Evolutionary conservation across 2,797 vertebrate species (phyloP).

Genomic region (Phoxinus dragarum): DNA sequence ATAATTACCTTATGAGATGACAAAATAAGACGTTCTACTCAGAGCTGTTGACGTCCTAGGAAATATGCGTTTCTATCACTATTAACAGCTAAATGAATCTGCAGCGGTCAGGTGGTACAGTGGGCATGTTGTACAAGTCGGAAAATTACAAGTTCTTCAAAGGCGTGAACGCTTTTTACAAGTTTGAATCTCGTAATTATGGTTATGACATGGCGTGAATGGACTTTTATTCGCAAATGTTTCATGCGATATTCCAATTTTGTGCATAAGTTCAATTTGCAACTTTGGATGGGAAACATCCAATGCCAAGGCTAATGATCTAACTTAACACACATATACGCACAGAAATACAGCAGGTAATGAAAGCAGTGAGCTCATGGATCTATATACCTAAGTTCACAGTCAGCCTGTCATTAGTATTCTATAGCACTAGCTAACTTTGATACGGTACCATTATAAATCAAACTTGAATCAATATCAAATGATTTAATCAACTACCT

Average conservation of each 20-base stretch:
- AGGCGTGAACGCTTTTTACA: not conserved
- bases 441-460: not conserved
- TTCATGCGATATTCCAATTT: not conserved
- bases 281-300: not conserved
- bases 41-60: not conserved
- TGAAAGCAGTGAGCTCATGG: not conserved
- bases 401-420: not conserved
- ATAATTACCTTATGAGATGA: not conserved
- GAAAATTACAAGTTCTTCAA: not conserved
- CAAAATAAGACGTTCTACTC: not conserved
- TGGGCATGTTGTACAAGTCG: not conserved
- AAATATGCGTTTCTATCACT: not conserved
- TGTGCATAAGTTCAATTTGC: not conserved
- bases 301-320: not conserved
- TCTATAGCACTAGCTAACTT: not conserved
- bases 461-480: not conserved
- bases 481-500: not conserved
- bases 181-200: not conserved
- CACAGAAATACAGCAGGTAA: not conserved
- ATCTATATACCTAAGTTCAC: not conserved
- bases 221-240: not conserved
- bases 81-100: not conserved
- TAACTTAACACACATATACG: not conserved
- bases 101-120: not conserved
- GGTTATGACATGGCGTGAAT: not conserved